A percentile compares a stretch with the other conserved stretches of the same genome.
These are phyloP conservation scores for Macropus fuliginosus DNA, from an alignment of 2,797 vertebrate species.

Conservation along the genomic window DNA sequence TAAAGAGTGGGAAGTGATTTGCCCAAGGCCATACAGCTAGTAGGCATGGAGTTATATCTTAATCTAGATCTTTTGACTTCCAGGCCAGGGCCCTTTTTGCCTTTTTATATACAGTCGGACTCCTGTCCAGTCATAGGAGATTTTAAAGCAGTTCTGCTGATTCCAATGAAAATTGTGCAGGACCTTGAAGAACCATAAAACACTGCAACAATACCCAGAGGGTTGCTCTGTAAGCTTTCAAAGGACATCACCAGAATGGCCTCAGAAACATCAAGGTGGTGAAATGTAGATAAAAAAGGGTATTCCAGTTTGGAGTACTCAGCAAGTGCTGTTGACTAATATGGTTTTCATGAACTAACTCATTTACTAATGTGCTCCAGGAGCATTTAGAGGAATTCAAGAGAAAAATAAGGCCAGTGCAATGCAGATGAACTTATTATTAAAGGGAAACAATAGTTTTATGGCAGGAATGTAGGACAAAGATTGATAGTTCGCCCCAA, in stretches of 20 bases:
- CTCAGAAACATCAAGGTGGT: neutral
- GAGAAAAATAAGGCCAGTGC: slow-evolving; percentile 45
- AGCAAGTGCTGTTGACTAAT: slow-evolving; percentile 77
- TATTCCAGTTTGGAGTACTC: slow-evolving; percentile 28
- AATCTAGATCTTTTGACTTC: neutral
- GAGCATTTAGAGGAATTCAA: slow-evolving; percentile 69
- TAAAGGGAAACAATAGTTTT: neutral
- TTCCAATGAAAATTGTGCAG: neutral
- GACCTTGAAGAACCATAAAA: neutral
- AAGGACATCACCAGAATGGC: neutral
- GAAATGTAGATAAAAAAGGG: neutral
- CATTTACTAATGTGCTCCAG: slow-evolving; percentile 67
- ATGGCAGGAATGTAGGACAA: neutral
- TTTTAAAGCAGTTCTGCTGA: neutral
- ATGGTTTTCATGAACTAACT: slow-evolving; percentile 68
- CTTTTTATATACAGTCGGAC: neutral
- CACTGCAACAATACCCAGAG: neutral
- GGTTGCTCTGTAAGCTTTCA: neutral
- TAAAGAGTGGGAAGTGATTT: neutral
- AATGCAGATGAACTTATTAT: neutral
- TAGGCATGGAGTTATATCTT: too few species aligned
- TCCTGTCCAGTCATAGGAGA: neutral
- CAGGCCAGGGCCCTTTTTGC: neutral
- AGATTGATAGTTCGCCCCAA: neutral
- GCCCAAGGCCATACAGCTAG: neutral